Conservation (phyloP, 2,888 invertebrate species). For the Tromatobia lineatoria region DNA sequence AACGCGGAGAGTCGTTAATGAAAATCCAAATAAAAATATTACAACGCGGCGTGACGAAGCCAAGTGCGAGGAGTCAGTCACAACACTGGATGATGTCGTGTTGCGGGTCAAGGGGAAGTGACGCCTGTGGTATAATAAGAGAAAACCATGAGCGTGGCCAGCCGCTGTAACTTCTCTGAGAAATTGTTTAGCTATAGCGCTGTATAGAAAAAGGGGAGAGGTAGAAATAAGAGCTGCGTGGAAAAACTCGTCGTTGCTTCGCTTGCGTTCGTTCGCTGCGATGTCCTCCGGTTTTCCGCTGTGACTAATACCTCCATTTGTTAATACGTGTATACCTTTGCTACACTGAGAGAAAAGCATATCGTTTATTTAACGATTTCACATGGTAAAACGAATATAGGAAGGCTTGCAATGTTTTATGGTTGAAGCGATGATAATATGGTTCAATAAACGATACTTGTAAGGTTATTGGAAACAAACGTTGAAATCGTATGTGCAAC, state of each 20-base stretch:
- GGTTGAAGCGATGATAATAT: no score
- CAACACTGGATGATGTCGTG: conserved; percentile 27
- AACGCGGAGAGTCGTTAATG: conserved; percentile 22
- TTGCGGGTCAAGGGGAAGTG: conserved; percentile 64
- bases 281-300: no score
- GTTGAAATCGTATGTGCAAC: no score
- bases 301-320: no score
- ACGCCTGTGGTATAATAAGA: conserved; percentile 52
- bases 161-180: conserved; percentile 33
- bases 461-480: no score
- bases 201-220: conserved; percentile 18
- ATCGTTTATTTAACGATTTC: no score
- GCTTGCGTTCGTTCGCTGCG: not conserved
- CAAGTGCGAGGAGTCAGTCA: not conserved
- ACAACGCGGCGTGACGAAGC: conserved; percentile 39
- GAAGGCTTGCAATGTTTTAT: no score
- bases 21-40: conserved; percentile 53
- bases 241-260: conserved; percentile 9
- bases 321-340: no score
- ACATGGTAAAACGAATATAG: no score
- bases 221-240: conserved; percentile 7
- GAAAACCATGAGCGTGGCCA: conserved; percentile 60
- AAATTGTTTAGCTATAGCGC: conserved; percentile 29
- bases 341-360: no score
- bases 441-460: no score